These are phyloP conservation scores for Zeugodacus cucurbitae DNA, from an alignment of 1,140 invertebrate species.

Conservation along the genomic window DNA sequence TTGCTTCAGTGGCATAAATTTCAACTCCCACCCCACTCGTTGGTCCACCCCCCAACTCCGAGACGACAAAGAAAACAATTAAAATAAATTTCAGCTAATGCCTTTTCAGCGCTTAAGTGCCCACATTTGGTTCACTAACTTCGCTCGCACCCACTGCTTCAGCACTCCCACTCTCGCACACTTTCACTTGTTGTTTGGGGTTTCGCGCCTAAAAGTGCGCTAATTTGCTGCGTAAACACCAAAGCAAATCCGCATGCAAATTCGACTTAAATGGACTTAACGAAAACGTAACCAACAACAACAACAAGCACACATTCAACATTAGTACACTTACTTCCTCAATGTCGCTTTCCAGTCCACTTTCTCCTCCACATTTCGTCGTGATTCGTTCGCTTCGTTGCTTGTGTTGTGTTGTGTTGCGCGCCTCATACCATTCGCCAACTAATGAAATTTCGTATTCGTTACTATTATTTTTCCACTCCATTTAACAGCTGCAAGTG, in stretches of 20 bases:
- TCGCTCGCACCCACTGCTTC: not conserved
- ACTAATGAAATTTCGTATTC: constrained; percentile 38
- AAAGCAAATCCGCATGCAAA: constrained; percentile 32
- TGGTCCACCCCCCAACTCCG: not conserved
- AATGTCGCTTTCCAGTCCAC: not conserved
- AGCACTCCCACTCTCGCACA: not conserved
- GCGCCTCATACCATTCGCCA: not conserved
- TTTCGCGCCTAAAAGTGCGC: constrained; percentile 21
- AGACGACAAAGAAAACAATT: not conserved
- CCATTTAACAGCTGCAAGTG: constrained; percentile 28
- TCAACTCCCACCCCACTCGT: not conserved
- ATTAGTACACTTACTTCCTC: not conserved
- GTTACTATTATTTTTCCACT: constrained; percentile 25
- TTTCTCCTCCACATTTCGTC: not conserved
- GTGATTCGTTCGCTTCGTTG: not conserved
- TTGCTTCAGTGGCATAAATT: not conserved
- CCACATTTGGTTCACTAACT: not conserved
- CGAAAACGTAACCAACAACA: not conserved
- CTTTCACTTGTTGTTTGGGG: not conserved
- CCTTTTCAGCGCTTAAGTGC: not conserved
- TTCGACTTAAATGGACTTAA: constrained; percentile 12
- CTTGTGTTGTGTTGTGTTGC: not conserved
- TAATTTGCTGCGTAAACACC: constrained; percentile 27
- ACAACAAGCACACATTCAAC: not conserved
- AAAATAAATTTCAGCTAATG: constrained; percentile 7